phyloP scores from a whole-genome alignment of 2,113 vertebrate genomes.

The Pimephales promelas region DNA sequence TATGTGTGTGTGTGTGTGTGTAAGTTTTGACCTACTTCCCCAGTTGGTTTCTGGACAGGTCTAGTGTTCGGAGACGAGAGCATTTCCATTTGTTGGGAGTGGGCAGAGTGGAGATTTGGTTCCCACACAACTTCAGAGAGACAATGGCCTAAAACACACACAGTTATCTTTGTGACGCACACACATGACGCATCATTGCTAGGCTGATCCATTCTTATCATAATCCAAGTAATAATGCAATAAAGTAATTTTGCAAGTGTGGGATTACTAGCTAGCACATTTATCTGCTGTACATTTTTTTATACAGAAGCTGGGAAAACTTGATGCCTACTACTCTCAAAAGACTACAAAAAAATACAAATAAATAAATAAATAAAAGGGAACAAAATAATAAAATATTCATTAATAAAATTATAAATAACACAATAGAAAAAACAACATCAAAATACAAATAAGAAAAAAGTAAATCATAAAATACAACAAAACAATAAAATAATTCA shows the following conservation, averaged over 20 bases:
- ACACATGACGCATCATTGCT: no score
- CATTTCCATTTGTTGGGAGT: slow-evolving; percentile 87
- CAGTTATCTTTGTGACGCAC: neutral
- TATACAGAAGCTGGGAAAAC: no score
- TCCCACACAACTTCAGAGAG: slow-evolving; percentile 85
- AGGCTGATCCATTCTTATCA: no score
- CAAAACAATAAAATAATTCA: no score
- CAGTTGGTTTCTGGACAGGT: slow-evolving; percentile 92
- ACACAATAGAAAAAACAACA: neutral
- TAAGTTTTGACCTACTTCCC: slow-evolving; percentile 83
- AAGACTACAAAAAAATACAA: no score
- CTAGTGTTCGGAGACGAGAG: slow-evolving; percentile 85
- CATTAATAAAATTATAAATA: neutral
- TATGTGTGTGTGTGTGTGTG: slow-evolving; percentile 4
- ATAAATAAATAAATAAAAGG: no score
- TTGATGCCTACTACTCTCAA: no score
- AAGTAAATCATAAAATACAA: no score
- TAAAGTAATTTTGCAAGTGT: no score
- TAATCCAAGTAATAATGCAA: no score
- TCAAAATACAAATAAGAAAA: neutral
- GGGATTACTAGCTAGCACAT: neutral
- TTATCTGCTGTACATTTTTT: neutral
- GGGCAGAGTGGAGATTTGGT: slow-evolving; percentile 83
- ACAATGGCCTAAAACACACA: slow-evolving; percentile 77
- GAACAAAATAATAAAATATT: no score